These are phyloP conservation scores for Dicycla oo DNA, from an alignment of 2,888 invertebrate species.

Conservation along the genomic window DNA sequence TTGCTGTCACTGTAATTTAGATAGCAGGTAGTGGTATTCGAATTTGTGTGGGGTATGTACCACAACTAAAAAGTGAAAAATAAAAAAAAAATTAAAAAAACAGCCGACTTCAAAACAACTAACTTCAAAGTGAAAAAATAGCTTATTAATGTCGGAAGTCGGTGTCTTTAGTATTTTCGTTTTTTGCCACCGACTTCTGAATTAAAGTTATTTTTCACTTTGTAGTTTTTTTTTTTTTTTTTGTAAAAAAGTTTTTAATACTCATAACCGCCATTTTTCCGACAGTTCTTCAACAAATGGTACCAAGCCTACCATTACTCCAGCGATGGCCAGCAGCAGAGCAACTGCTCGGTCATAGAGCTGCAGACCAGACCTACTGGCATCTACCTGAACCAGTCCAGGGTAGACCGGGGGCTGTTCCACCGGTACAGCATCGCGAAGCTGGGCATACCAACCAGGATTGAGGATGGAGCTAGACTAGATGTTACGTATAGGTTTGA, in stretches of 20 bases:
- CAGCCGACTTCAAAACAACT: too few relatives aligned
- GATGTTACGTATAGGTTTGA: slow-evolving; percentile 76
- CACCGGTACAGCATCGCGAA: slow-evolving; percentile 79
- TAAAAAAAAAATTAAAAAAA: too few relatives aligned
- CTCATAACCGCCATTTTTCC: slow-evolving; percentile 10
- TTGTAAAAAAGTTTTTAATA: not conserved
- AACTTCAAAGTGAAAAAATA: too few relatives aligned
- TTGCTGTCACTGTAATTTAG: too few relatives aligned
- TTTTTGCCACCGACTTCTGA: too few relatives aligned
- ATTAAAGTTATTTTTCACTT: too few relatives aligned
- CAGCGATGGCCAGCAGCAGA: slow-evolving; percentile 77
- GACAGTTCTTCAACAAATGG: slow-evolving; percentile 84
- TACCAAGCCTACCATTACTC: slow-evolving; percentile 82
- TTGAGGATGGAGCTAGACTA: slow-evolving; percentile 74
- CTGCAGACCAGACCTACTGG: slow-evolving; percentile 73
- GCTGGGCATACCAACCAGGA: slow-evolving; percentile 69
- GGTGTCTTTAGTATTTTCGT: too few relatives aligned
- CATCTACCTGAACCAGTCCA: slow-evolving; percentile 80
- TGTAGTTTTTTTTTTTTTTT: too few relatives aligned
- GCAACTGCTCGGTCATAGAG: slow-evolving; percentile 80
- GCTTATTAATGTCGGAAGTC: too few relatives aligned
- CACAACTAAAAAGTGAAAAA: too few relatives aligned
- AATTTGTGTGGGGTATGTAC: too few relatives aligned
- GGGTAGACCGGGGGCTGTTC: slow-evolving; percentile 80
- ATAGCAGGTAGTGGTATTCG: too few relatives aligned